Evolutionary conservation across 2,113 vertebrate genomes (phyloP), one percentile per base, ranked within the genome.

Genomic region (Willisornis vidua): DNA sequence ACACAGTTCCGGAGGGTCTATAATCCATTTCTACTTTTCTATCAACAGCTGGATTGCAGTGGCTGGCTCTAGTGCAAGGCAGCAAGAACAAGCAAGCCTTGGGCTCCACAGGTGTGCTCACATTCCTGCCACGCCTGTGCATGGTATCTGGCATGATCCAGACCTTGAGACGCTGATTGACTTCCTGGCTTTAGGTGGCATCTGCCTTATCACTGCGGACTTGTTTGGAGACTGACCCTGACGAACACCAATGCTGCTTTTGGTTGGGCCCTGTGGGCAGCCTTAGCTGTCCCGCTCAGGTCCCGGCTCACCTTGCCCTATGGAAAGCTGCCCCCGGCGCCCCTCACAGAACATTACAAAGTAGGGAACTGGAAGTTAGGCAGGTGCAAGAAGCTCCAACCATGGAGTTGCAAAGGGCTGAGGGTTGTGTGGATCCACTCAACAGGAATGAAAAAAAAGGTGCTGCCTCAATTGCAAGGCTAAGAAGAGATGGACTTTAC

Each of bases 341-440:
- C 8, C 6, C n/a, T 88, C 58, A 51, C 9, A 19, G 18, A 22
- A 49, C 5, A 28, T 12, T 3, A n/a, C 23, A n/a, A 94, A 37
- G 37, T 2, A 12, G 14, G 66, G 28, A 41, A 61, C 33, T 31
- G 14, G 28, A 88, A 95, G 13, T 23, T 7, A 51, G 45, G 20
- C 6, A 6, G 33, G 20, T 77, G 12, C 37, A 72, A 75, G 22
- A 71, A 66, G 19, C 22, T 48, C 13, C 0, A 0, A 9, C 10
- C 9, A 0, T 10, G 31, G n/a, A 59, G 12, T 0, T 14, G 5
- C 28, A 82, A 22, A 63, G 12, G 2, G 28, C 7, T 67, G 31
- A 23, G 7, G 10, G 2, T 31, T 65, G 33, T 7, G 2, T 13
- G 7, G 17, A 83, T 41, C 8, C 48, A 33, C 19, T 62, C 39